Percentiles rank a stretch among this genome's conserved stretches.
Evolutionary conservation across 2,797 vertebrate species (phyloP).

Genomic region (Chaetophractus vellerosus): DNA sequence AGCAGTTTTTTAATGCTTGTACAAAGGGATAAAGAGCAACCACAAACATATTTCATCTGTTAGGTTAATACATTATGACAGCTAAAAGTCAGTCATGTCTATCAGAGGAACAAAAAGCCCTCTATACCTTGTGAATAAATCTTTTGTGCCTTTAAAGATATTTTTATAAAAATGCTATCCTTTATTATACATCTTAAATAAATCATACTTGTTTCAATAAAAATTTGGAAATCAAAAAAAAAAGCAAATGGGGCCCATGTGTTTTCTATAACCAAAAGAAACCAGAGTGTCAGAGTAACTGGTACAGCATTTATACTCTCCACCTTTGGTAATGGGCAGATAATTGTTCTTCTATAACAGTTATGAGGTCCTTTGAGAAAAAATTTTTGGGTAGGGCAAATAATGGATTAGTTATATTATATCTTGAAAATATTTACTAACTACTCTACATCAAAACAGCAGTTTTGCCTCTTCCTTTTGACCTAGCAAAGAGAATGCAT

Average conservation of each 20-base stretch:
- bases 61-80: slow-evolving; percentile 92
- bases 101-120: slow-evolving; percentile 89
- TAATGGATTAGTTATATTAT: slow-evolving; percentile 35
- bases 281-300: slow-evolving; percentile 82
- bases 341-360: slow-evolving; percentile 65
- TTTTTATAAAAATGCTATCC: slow-evolving; percentile 90
- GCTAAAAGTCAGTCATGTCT: slow-evolving; percentile 91
- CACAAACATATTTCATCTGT: slow-evolving; percentile 93
- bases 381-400: slow-evolving; percentile 70
- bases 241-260: slow-evolving; percentile 76
- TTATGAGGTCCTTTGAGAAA: slow-evolving; percentile 63
- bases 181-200: slow-evolving; percentile 89
- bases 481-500: slow-evolving; percentile 55
- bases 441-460: not conserved
- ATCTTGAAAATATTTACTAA: slow-evolving; percentile 53
- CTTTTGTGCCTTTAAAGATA: slow-evolving; percentile 92
- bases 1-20: slow-evolving; percentile 91
- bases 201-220: slow-evolving; percentile 86
- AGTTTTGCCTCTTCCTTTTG: slow-evolving; percentile 50
- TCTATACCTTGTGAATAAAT: slow-evolving; percentile 88
- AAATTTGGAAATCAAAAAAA: slow-evolving; percentile 84
- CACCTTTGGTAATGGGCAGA: slow-evolving; percentile 69
- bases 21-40: slow-evolving; percentile 93
- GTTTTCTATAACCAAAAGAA: slow-evolving; percentile 85
- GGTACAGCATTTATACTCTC: slow-evolving; percentile 85